Evolutionary conservation across 2,888 invertebrate species (phyloP), one percentile per base, ranked within the genome.

Genomic region (Limnephilus lunatus): DNA sequence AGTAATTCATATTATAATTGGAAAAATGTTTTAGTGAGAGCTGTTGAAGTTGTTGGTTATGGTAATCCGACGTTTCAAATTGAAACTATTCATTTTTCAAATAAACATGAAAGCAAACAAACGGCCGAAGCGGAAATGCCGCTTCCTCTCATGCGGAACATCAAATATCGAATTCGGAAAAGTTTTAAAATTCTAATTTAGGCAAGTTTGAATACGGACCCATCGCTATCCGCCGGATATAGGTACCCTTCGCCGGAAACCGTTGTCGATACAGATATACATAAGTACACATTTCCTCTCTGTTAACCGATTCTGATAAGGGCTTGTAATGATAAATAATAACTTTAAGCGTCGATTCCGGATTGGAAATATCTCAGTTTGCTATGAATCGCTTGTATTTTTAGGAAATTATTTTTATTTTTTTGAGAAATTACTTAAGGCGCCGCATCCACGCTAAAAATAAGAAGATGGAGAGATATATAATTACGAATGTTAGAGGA

Each of bases 261-360:
- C 48, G 86, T 86, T 86, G 48, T 15, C 86, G 48, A 86, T 86
- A 86, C 86, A 30, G 86, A 44, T n/a, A 35, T 15, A 48, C 48
- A 48, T 48, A 48, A 48, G 15, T 19, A 30, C 48, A 48, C 86
- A 30, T 86, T 86, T 86, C 86, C 86, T 48, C 44, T 86, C 48
- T 86, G 86, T 48, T 48, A 44, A 86, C 86, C 86, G 14, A 48
- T 30, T 86, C 44, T 86, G 86, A 86, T 86, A 86, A 86, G 86
- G 86, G 86, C 44, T 39, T 30, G 44, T 48, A n/a, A n/a, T 30
- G n/a, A 48, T 86, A 48, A 48, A 86, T 44, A 86, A 86, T 44
- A 86, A 14, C 44, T 1, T 48, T 48, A 48, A 44, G 86, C n/a
- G 25, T 86, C 9, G 7, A 68, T 68, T 68, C 25, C 68, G 3